Evolutionary conservation across 2,113 vertebrate species (phyloP).

Genomic region (Caretta caretta): DNA sequence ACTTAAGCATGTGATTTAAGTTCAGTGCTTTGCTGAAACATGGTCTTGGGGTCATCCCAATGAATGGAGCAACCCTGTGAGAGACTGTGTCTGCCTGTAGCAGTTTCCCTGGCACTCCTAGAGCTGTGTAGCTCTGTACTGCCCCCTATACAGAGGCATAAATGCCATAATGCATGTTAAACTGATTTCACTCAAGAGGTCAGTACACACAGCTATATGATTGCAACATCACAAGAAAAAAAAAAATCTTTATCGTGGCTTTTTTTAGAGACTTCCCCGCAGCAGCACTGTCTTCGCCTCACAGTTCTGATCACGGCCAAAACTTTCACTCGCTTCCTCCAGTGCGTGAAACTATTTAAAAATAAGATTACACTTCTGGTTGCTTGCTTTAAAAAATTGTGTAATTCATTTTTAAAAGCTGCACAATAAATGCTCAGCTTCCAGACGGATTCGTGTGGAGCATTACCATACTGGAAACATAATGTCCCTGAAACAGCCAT

Average conservation of each 20-base stretch:
- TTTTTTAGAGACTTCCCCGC: background rate
- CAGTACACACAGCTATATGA: background rate
- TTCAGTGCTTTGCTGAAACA: background rate
- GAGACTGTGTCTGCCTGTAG: background rate
- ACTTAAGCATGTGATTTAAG: background rate
- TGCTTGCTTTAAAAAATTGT: background rate
- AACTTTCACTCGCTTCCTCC: background rate
- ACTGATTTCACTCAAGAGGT: background rate
- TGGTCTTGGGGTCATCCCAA: background rate
- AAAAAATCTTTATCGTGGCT: background rate
- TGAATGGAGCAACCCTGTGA: background rate
- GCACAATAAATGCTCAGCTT: background rate
- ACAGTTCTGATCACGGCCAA: background rate
- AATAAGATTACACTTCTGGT: background rate
- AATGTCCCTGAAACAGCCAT: background rate
- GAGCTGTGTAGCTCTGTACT: background rate
- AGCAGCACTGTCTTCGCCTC: background rate
- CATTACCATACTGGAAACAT: conserved; percentile 10
- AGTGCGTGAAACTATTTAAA: background rate
- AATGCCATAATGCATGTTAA: background rate
- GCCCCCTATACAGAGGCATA: background rate
- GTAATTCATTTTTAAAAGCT: conserved; percentile 4
- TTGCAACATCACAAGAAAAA: background rate
- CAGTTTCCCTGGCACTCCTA: background rate
- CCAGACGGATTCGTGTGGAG: background rate